Evolutionary conservation across 2,797 vertebrate species (phyloP).

Genomic region (Caiman crocodilus): DNA sequence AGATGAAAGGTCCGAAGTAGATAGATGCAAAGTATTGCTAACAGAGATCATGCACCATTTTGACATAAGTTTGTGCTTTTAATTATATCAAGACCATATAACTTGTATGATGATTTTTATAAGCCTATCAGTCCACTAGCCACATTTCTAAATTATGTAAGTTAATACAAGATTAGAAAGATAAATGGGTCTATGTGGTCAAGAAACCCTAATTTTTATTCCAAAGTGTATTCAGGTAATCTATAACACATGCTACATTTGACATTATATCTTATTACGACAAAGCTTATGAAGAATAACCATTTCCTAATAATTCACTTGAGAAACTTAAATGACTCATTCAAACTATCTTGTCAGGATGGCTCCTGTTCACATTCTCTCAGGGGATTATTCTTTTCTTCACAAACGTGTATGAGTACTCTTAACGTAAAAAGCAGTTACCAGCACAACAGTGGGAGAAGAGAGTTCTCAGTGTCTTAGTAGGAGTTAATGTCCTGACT

Average conservation of each 20-base stretch:
- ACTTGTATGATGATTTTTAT: background rate
- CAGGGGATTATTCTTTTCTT: conserved; percentile 16
- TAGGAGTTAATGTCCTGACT: conserved; percentile 14
- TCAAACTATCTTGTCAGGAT: conserved; percentile 31
- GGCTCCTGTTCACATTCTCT: conserved; percentile 31
- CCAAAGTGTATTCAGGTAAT: conserved; percentile 32
- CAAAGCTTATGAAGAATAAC: conserved; percentile 28
- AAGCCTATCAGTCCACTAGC: background rate
- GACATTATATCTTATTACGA: background rate
- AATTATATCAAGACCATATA: background rate
- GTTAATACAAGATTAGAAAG: background rate
- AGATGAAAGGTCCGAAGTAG: background rate
- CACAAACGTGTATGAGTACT: background rate
- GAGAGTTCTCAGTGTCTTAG: background rate
- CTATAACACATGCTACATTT: background rate
- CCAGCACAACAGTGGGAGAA: background rate
- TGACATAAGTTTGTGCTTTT: conserved; percentile 25
- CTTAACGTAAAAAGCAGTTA: background rate
- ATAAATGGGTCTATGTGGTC: background rate
- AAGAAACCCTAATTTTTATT: background rate
- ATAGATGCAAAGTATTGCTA: conserved; percentile 54
- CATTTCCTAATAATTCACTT: conserved; percentile 38
- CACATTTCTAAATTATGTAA: background rate
- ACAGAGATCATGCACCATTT: background rate
- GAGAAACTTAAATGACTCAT: conserved; percentile 29